Evolutionary conservation across 2,888 invertebrate genomes (phyloP), one percentile per base, ranked within the genome.

Genomic region (Lepetodrilus schrolli): DNA sequence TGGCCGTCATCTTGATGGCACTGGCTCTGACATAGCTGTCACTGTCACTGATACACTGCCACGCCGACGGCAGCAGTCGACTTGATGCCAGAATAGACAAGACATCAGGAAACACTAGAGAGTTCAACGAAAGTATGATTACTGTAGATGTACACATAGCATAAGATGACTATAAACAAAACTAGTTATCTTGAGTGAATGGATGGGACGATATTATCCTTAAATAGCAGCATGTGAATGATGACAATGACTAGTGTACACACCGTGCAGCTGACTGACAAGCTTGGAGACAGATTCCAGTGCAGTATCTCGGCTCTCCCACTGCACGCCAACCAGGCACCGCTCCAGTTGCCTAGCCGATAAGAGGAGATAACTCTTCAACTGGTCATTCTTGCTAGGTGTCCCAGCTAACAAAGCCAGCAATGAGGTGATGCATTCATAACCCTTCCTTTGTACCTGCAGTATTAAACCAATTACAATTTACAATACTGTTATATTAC

Each of bases 21-120:
- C 82, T 75, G 8, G 85, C 84, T 65, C 85, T 76, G 0, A 84
- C 83, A 75, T 86, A 86, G 73, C 85, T 85, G 76, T 85, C 83
- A 1, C 80, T 76, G 70, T 86, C 84, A 26, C 66, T 51, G 13
- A 82, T 10, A 78, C 82, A 77, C 38, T 80, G 78, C 82, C 83
- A 85, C 8, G 71, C 66, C 3, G 49, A 72, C 13, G 10, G 38
- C 7, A 51, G 7, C 1, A 72, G n/a, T 21, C 8, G 10, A 10
- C 20, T 48, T n/a, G 66, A 38, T 23, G 37, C 21, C 49, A 66
- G 13, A 38, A 30, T 4, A 65, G 66, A 21, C 47, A 70, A 23
- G 10, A 34, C 26, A 34, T 3, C 66, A 72, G 8, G 8, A 37
- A n/a, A n/a, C n/a, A n/a, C n/a, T n/a, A n/a, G n/a, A n/a, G n/a